Percentiles rank a stretch among this genome's conserved stretches.
Evolutionary conservation across 2,113 vertebrate genomes (phyloP).

Genomic region (Pangasianodon gigas): DNA sequence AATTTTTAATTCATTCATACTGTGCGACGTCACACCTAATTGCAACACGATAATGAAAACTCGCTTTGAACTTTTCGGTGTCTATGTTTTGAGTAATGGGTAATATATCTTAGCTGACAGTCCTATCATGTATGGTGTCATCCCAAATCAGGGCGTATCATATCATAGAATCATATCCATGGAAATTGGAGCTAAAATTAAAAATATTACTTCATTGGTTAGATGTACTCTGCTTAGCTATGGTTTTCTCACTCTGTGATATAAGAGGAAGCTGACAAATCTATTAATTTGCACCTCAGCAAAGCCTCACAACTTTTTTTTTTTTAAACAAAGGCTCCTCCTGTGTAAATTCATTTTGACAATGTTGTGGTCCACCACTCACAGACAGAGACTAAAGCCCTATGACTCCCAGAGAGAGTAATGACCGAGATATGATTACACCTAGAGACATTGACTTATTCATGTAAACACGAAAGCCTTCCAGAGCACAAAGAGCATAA

Average conservation of each 20-base stretch:
- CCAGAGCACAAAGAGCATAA: slow-evolving; percentile 37
- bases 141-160: slow-evolving; percentile 19
- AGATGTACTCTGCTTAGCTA: neutral
- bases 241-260: neutral
- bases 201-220: neutral
- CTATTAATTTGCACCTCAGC: neutral
- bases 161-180: neutral
- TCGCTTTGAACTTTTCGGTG: slow-evolving; percentile 6
- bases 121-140: slow-evolving; percentile 27
- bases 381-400: neutral
- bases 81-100: slow-evolving; percentile 36
- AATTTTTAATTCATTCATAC: neutral
- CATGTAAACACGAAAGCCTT: slow-evolving; percentile 31
- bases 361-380: neutral
- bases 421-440: slow-evolving; percentile 26
- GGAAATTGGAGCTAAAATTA: slow-evolving; percentile 19
- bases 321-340: neutral
- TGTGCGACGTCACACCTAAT: neutral
- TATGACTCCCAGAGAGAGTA: slow-evolving; percentile 10
- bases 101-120: slow-evolving; percentile 40
- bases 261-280: neutral
- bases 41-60: slow-evolving; percentile 22
- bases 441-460: slow-evolving; percentile 21
- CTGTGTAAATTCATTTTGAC: slow-evolving; percentile 8
- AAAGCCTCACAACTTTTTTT: neutral